A percentile compares a stretch with the other conserved stretches of the same genome.
phyloP scores from a whole-genome alignment of 2,113 vertebrate species.

The Aspidoscelis tigris region DNA sequence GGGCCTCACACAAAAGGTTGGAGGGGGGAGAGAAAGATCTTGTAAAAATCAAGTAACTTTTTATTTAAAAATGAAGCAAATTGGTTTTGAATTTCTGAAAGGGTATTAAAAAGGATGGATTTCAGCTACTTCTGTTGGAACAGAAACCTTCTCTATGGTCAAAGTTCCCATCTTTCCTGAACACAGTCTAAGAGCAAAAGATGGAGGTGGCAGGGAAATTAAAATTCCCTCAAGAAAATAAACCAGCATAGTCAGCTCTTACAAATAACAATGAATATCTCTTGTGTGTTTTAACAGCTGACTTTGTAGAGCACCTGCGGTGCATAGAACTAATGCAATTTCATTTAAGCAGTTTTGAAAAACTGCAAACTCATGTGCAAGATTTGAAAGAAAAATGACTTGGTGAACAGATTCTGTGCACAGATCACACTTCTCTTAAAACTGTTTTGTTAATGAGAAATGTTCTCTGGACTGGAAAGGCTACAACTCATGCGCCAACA shows the following conservation, averaged over 20 bases:
- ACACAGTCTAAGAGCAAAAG: no score
- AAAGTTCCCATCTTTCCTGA: no score
- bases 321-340: constrained; percentile 9
- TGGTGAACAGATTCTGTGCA: background rate
- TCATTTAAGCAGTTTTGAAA: constrained; percentile 19
- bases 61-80: no score
- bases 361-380: constrained; percentile 17
- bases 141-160: no score
- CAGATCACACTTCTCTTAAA: constrained; percentile 23
- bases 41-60: no score
- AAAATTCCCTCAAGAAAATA: no score
- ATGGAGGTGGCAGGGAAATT: no score
- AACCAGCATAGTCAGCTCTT: background rate
- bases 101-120: no score
- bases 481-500: background rate
- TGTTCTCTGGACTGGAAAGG: constrained; percentile 13
- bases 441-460: constrained; percentile 34
- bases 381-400: background rate
- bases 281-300: background rate
- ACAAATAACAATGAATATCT: background rate
- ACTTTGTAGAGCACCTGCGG: constrained; percentile 13
- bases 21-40: no score
- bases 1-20: no score
- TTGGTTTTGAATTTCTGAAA: no score
- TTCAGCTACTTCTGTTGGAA: no score